Conservation (phyloP, 2,888 invertebrate species). For the Oxystoma pomonae region DNA sequence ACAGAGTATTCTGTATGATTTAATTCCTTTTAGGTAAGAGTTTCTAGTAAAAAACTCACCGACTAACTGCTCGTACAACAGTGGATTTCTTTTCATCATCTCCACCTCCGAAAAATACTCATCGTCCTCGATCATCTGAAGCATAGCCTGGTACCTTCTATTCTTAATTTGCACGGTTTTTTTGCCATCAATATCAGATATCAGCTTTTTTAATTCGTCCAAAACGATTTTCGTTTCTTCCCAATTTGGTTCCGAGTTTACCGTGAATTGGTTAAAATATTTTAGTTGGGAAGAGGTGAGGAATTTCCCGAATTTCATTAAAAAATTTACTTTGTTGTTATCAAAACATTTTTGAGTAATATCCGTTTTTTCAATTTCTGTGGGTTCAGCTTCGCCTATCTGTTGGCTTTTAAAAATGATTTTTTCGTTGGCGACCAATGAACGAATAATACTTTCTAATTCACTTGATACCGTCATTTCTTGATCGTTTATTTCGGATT, state of each 20-base stretch:
- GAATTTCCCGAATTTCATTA: slow-evolving; percentile 72
- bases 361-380: slow-evolving; percentile 61
- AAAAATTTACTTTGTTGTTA: slow-evolving; percentile 65
- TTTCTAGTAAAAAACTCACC: no score
- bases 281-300: slow-evolving; percentile 64
- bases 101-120: slow-evolving; percentile 86
- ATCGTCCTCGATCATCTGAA: slow-evolving; percentile 63
- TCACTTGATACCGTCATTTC: slow-evolving; percentile 37
- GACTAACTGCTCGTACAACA: slow-evolving; percentile 84
- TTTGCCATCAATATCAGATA: slow-evolving; percentile 48
- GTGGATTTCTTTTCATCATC: slow-evolving; percentile 90
- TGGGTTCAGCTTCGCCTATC: slow-evolving; percentile 70
- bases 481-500: not conserved
- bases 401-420: slow-evolving; percentile 81
- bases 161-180: slow-evolving; percentile 60
- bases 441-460: slow-evolving; percentile 57
- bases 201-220: slow-evolving; percentile 52
- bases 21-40: no score
- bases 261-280: slow-evolving; percentile 57
- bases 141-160: slow-evolving; percentile 76
- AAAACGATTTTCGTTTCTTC: slow-evolving; percentile 63
- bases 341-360: slow-evolving; percentile 63
- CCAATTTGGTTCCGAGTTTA: slow-evolving; percentile 39
- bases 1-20: no score
- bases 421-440: slow-evolving; percentile 57